Conservation (phyloP, 2,113 vertebrate species). For the Girardinichthys multiradiatus region DNA sequence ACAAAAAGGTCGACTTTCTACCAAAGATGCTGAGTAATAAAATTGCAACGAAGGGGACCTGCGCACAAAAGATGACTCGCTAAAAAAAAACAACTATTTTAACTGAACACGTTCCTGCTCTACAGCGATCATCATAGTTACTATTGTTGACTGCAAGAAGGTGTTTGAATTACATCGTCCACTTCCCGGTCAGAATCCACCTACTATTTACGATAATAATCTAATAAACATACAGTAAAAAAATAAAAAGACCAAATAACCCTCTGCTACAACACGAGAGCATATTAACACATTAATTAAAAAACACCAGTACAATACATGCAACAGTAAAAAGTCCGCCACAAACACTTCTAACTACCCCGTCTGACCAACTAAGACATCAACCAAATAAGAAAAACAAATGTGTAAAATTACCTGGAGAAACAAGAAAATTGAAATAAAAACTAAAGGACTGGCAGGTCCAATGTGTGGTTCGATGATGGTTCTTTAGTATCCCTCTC, state of each 20-base stretch:
- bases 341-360: background rate
- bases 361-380: background rate
- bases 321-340: background rate
- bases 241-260: background rate
- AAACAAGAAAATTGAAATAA: conserved; percentile 62
- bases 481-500: conserved; percentile 50
- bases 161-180: conserved; percentile 54
- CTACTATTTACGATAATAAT: background rate
- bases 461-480: conserved; percentile 42
- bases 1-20: conserved; percentile 4
- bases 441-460: conserved; percentile 71
- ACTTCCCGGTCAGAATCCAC: background rate
- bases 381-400: background rate
- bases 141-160: background rate
- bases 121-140: conserved; percentile 53
- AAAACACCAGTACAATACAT: background rate
- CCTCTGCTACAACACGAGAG: background rate
- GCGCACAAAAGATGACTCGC: background rate
- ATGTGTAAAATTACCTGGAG: conserved; percentile 58
- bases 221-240: background rate
- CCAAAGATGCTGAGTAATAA: background rate
- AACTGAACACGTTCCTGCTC: background rate
- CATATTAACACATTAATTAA: background rate
- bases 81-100: background rate
- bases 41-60: background rate